Percentiles rank a stretch among this genome's conserved stretches.
phyloP scores from a whole-genome alignment of 2,888 invertebrate genomes.

The Lochmaea crataegi region DNA sequence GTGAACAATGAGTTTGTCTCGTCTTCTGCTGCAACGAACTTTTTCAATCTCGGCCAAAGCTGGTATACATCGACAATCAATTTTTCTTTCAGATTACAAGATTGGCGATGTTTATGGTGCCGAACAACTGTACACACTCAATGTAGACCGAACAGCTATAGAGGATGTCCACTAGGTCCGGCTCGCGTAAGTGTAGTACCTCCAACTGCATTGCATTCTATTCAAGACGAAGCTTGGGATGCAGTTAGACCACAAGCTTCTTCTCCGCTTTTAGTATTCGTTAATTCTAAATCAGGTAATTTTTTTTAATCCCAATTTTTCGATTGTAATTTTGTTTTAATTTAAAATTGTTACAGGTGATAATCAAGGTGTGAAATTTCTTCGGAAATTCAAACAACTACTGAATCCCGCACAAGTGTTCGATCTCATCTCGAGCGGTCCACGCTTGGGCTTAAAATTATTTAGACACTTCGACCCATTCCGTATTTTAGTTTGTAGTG shows the following conservation, averaged over 20 bases:
- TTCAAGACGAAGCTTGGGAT: constrained; percentile 94
- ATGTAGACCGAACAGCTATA: constrained; percentile 83
- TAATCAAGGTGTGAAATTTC: constrained; percentile 96
- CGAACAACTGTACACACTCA: constrained; percentile 91
- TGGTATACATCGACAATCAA: no score
- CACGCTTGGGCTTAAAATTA: constrained; percentile 84
- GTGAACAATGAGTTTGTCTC: no score
- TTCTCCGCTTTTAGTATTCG: constrained; percentile 91
- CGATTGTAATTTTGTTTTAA: background rate
- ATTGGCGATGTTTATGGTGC: constrained; percentile 98
- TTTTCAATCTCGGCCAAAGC: no score
- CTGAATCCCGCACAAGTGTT: constrained; percentile 98
- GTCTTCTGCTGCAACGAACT: no score
- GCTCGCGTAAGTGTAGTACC: constrained; percentile 93
- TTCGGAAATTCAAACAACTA: constrained; percentile 93
- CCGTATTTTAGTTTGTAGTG: constrained; percentile 95
- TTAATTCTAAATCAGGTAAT: constrained; percentile 91
- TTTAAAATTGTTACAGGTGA: constrained; percentile 73
- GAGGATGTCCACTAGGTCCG: constrained; percentile 88
- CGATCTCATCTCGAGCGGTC: constrained; percentile 91
- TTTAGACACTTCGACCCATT: constrained; percentile 97
- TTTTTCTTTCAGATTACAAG: constrained; percentile 77
- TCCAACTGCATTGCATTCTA: constrained; percentile 91
- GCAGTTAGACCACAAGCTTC: constrained; percentile 76
- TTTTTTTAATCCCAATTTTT: constrained; percentile 25